These are phyloP conservation scores for Drosophila silvestris DNA, from an alignment of 2,888 invertebrate genomes.

Conservation along the genomic window DNA sequence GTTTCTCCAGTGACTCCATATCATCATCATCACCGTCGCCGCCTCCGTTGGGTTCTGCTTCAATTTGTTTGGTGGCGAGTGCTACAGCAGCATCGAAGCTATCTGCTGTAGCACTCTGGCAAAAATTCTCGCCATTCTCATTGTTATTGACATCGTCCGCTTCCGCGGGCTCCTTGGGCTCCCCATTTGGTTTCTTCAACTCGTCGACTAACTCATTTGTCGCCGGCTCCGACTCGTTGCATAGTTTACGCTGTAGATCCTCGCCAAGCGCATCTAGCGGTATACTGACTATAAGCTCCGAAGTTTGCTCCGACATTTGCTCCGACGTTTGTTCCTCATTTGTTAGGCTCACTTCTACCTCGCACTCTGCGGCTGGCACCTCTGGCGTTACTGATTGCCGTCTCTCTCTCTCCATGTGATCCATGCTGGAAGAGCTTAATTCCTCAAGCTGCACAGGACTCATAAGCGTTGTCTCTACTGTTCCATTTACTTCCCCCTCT, in stretches of 20 bases:
- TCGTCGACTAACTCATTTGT: background rate
- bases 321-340: slow-evolving; percentile 14
- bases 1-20: slow-evolving; percentile 22
- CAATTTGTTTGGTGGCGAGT: slow-evolving; percentile 61
- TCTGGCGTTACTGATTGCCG: slow-evolving; percentile 11
- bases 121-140: slow-evolving; percentile 72
- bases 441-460: slow-evolving; percentile 56
- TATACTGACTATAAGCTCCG: slow-evolving; percentile 64
- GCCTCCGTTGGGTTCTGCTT: slow-evolving; percentile 46
- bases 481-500: slow-evolving; percentile 10
- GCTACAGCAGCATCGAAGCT: slow-evolving; percentile 78
- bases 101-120: slow-evolving; percentile 76
- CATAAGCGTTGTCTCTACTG: background rate
- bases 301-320: background rate
- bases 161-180: slow-evolving; percentile 33
- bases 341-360: slow-evolving; percentile 14
- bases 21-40: slow-evolving; percentile 24
- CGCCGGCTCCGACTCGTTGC: background rate
- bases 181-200: background rate
- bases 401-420: slow-evolving; percentile 13
- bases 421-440: slow-evolving; percentile 63
- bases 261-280: slow-evolving; percentile 60
- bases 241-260: slow-evolving; percentile 60
- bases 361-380: slow-evolving; percentile 27
- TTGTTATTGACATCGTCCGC: slow-evolving; percentile 72